Conservation (phyloP, 2,113 vertebrate species). For the Candoia aspera region DNA sequence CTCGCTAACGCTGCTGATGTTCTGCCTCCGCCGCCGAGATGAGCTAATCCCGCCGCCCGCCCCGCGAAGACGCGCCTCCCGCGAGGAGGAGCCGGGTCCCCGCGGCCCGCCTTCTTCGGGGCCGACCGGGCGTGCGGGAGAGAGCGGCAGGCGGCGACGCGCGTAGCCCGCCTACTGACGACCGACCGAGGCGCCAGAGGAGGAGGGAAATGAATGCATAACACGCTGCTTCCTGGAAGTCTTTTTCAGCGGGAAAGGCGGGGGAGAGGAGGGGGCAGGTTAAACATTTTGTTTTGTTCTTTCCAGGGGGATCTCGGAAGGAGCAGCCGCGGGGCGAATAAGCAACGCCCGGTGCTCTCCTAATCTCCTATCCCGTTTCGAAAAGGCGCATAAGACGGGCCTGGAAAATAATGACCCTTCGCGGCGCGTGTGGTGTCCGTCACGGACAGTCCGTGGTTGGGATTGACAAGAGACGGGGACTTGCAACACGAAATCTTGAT, state of each 20-base stretch:
- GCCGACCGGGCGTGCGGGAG: background rate
- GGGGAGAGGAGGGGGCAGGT: background rate
- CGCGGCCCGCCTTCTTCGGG: background rate
- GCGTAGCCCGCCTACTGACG: constrained; percentile 5
- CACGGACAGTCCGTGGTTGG: too few relatives aligned
- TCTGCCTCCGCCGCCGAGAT: constrained; percentile 35
- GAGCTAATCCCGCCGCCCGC: constrained; percentile 60
- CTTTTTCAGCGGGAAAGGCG: background rate
- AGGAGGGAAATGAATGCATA: background rate
- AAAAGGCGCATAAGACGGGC: background rate
- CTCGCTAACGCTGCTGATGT: constrained; percentile 1
- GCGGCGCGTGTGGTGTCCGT: too few relatives aligned
- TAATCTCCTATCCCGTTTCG: background rate
- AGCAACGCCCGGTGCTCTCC: background rate
- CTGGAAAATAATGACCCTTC: background rate
- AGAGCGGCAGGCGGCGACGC: background rate
- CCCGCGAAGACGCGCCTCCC: constrained; percentile 39
- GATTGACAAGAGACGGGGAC: background rate
- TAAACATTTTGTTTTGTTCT: background rate
- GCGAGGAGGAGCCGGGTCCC: constrained; percentile 42
- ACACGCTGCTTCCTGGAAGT: background rate
- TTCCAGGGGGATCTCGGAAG: background rate
- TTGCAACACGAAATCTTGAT: background rate
- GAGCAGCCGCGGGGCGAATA: background rate
- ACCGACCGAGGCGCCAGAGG: constrained; percentile 13